Evolutionary conservation across 2,888 invertebrate genomes (phyloP).

Genomic region (Tipula confusa): DNA sequence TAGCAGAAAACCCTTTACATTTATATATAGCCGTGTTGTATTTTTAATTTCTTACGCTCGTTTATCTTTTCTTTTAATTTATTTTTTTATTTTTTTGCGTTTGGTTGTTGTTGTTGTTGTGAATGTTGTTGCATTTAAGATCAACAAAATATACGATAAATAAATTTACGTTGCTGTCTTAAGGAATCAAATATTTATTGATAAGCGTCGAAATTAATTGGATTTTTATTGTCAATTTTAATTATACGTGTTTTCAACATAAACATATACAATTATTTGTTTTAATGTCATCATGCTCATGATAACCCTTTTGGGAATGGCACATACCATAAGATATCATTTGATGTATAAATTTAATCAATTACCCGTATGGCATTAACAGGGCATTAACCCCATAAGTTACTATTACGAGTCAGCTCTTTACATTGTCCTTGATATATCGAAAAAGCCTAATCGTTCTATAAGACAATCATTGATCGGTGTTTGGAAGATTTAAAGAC

Average conservation of each 20-base stretch:
- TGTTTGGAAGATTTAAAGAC: too few species aligned
- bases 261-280: neutral
- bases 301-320: neutral
- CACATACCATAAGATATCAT: neutral
- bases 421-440: too few species aligned
- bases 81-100: too few species aligned
- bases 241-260: neutral
- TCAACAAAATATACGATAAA: neutral
- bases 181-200: neutral
- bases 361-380: too few species aligned
- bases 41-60: neutral
- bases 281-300: neutral
- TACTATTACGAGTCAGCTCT: too few species aligned
- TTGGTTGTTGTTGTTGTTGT: neutral
- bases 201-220: constrained; percentile 20
- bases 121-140: neutral
- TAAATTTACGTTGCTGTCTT: neutral
- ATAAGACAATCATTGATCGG: too few species aligned
- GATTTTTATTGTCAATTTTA: constrained; percentile 3
- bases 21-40: neutral
- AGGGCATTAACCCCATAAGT: too few species aligned
- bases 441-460: too few species aligned
- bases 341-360: too few species aligned
- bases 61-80: neutral
- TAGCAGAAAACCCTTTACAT: neutral